Conservation (phyloP, 2,888 invertebrate species). For the Leptothorax acervorum region DNA sequence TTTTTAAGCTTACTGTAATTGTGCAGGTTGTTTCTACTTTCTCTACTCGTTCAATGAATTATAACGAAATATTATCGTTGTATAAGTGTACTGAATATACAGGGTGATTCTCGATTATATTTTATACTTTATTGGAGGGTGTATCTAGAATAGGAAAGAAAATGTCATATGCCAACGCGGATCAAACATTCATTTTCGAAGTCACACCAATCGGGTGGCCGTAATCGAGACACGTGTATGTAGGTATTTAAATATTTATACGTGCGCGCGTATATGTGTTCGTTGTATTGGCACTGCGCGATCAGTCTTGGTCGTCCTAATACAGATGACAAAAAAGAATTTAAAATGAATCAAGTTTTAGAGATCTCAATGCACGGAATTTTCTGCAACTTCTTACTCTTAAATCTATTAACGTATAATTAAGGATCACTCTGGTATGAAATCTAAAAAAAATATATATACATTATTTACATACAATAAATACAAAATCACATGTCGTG, state of each 20-base stretch:
- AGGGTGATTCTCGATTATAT: slow-evolving; percentile 19
- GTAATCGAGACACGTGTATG: background rate
- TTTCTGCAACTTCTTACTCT: background rate
- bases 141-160: too few relatives aligned
- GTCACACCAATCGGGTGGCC: background rate
- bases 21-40: slow-evolving; percentile 66
- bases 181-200: background rate
- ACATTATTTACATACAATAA: slow-evolving; percentile 7
- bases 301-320: background rate
- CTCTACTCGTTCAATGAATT: slow-evolving; percentile 26
- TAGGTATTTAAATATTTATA: slow-evolving; percentile 9
- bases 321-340: background rate
- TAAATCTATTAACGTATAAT: background rate
- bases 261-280: too few relatives aligned
- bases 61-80: background rate
- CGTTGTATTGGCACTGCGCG: background rate
- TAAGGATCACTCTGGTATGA: slow-evolving; percentile 4
- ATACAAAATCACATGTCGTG: background rate
- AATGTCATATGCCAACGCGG: background rate
- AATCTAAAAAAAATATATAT: background rate
- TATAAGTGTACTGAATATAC: slow-evolving; percentile 22
- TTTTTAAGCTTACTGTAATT: slow-evolving; percentile 67
- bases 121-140: background rate
- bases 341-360: background rate
- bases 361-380: background rate